Conservation (phyloP, 2,888 invertebrate genomes). For the Micoletzkya japonica region DNA sequence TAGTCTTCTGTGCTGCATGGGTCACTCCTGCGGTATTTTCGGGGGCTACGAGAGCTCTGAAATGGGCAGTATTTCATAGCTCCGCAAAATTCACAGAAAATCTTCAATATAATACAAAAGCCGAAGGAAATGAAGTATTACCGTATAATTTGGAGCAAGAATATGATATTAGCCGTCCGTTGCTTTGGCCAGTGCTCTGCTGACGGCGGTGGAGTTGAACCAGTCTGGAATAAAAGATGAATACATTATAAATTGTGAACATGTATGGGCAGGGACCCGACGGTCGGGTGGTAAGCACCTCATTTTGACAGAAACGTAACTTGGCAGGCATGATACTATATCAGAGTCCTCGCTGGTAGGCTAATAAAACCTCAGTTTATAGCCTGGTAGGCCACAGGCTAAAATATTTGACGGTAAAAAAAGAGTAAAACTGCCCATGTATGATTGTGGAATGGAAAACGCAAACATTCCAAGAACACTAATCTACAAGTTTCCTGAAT, state of each 20-base stretch:
- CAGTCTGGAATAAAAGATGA: conserved; percentile 10
- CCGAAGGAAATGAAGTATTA: background rate
- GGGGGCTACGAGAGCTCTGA: conserved; percentile 85
- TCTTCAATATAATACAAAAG: conserved; percentile 70
- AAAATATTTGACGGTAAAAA: too few relatives aligned
- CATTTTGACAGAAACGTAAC: too few relatives aligned
- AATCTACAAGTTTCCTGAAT: too few relatives aligned
- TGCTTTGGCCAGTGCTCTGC: conserved; percentile 69
- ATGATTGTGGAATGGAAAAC: too few relatives aligned
- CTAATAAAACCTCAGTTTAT: too few relatives aligned
- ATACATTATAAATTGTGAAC: background rate
- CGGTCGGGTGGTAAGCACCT: too few relatives aligned
- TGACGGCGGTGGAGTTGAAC: background rate
- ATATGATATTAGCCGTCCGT: conserved; percentile 84
- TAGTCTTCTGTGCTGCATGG: conserved; percentile 81
- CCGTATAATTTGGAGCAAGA: conserved; percentile 80
- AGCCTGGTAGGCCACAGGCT: too few relatives aligned
- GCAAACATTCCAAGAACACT: too few relatives aligned
- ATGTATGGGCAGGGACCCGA: too few relatives aligned
- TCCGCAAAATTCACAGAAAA: conserved; percentile 83
- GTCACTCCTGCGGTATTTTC: conserved; percentile 83
- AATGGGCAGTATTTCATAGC: conserved; percentile 63
- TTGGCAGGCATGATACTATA: too few relatives aligned
- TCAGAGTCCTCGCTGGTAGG: too few relatives aligned
- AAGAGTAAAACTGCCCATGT: too few relatives aligned